A percentile compares a stretch with the other conserved stretches of the same genome.
Evolutionary conservation across 2,113 vertebrate species (phyloP).

Genomic region (Colius striatus): DNA sequence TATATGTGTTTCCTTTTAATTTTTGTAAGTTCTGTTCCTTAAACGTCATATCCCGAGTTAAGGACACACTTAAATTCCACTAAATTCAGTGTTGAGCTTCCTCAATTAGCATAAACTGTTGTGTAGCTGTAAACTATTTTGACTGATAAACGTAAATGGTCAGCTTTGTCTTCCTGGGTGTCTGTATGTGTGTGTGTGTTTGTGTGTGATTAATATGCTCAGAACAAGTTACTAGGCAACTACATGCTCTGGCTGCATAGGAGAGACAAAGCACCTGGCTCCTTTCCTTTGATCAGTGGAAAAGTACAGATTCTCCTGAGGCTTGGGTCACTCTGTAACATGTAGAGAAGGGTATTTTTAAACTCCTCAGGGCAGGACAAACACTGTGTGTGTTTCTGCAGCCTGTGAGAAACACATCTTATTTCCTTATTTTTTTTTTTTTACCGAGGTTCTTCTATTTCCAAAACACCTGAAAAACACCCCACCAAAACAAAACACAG

Average conservation of each 20-base stretch:
- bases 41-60: no score
- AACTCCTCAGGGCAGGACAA: background rate
- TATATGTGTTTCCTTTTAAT: background rate
- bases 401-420: background rate
- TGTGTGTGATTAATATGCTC: background rate
- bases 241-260: background rate
- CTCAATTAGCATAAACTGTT: background rate
- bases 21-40: background rate
- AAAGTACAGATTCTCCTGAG: background rate
- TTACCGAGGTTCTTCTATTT: background rate
- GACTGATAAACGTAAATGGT: background rate
- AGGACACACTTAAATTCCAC: background rate
- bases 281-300: background rate
- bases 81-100: background rate
- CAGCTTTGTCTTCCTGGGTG: background rate
- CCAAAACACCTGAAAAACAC: background rate
- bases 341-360: background rate
- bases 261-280: slow-evolving; percentile 8
- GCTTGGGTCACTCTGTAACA: background rate
- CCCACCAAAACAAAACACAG: fast-evolving
- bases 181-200: no score
- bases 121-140: background rate
- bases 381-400: background rate
- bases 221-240: slow-evolving; percentile 34
- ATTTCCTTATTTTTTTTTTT: background rate